Percentiles rank a stretch among this genome's conserved stretches.
Evolutionary conservation across 2,113 vertebrate genomes (phyloP).

Genomic region (Bubo blakistoni): DNA sequence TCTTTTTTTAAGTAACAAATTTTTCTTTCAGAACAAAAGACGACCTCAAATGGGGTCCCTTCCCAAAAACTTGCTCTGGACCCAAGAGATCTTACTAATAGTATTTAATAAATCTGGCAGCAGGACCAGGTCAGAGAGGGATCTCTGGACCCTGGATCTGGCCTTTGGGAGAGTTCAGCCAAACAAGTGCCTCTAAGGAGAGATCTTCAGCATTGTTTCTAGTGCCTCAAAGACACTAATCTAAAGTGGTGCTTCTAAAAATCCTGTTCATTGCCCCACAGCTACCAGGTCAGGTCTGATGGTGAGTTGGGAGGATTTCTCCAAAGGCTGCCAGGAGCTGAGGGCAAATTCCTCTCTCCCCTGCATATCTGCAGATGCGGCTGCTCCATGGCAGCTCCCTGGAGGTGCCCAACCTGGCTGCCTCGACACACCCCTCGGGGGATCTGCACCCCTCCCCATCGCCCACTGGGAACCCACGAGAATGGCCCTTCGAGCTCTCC

Average conservation of each 20-base stretch:
- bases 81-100: neutral
- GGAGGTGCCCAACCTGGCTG: neutral
- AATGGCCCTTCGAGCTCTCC: neutral
- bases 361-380: accelerated
- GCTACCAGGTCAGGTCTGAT: accelerated
- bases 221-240: neutral
- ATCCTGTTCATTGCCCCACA: neutral
- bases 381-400: neutral
- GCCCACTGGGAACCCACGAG: accelerated
- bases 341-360: neutral
- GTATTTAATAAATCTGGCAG: neutral
- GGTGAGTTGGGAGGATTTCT: neutral
- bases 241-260: neutral
- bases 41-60: accelerated
- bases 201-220: neutral
- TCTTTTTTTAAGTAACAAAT: neutral
- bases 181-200: neutral
- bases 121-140: neutral
- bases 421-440: accelerated
- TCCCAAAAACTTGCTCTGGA: neutral
- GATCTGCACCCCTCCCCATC: neutral
- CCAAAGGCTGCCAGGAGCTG: neutral
- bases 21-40: neutral
- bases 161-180: neutral
- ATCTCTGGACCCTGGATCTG: neutral